Conservation (phyloP, 1,140 invertebrate species). For the Camponotus pennsylvanicus region DNA sequence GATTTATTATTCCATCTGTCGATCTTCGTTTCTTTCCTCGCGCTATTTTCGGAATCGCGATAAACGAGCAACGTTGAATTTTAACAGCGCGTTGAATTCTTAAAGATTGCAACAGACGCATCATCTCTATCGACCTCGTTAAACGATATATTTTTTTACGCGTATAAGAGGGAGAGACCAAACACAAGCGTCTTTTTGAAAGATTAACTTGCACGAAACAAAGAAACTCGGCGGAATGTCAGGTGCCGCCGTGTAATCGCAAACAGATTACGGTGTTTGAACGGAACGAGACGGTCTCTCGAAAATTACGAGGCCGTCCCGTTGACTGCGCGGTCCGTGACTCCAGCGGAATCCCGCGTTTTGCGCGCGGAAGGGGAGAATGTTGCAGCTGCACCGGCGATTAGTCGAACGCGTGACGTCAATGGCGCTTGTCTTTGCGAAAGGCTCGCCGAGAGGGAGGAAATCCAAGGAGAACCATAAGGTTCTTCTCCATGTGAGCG, state of each 20-base stretch:
- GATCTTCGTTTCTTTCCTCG: background rate
- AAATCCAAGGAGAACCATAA: constrained; percentile 58
- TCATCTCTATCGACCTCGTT: no score
- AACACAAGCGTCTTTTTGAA: background rate
- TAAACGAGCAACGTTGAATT: background rate
- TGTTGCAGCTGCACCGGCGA: constrained; percentile 57
- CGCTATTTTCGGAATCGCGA: background rate
- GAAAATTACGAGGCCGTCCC: constrained; percentile 65
- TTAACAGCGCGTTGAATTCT: no score
- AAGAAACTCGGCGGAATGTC: background rate
- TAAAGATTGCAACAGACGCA: no score
- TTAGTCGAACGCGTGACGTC: constrained; percentile 64
- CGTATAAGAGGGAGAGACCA: background rate
- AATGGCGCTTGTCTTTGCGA: constrained; percentile 65
- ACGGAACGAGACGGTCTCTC: constrained; percentile 49
- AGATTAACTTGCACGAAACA: background rate
- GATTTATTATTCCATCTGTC: constrained; percentile 2
- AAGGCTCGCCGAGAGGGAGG: constrained; percentile 50
- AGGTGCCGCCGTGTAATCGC: constrained; percentile 16
- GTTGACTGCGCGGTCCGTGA: constrained; percentile 52
- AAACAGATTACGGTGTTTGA: constrained; percentile 55
- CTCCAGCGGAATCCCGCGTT: constrained; percentile 66
- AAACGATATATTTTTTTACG: no score
- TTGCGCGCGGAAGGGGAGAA: constrained; percentile 65
- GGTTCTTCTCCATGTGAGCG: constrained; percentile 1